These are phyloP conservation scores for Thymelicus acteon DNA, from an alignment of 2,888 invertebrate genomes.

Conservation along the genomic window DNA sequence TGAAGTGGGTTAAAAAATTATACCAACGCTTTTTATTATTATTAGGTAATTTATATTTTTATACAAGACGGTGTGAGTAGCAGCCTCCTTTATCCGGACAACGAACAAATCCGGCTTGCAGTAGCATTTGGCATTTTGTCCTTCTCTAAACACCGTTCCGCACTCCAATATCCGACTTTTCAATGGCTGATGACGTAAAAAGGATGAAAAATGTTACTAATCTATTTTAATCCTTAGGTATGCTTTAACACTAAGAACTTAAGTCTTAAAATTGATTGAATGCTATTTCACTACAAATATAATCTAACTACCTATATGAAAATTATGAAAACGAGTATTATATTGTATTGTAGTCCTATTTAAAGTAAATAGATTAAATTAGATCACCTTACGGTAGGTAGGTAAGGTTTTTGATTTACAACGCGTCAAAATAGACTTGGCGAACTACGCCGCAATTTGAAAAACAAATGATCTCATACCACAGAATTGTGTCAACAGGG, in stretches of 20 bases:
- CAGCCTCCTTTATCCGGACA: conserved; percentile 58
- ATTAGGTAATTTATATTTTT: neutral
- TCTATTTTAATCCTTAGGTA: conserved; percentile 38
- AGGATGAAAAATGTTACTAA: conserved; percentile 48
- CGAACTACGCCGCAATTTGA: neutral
- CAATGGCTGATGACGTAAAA: conserved; percentile 42
- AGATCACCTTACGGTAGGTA: too few species aligned
- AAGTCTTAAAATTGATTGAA: neutral
- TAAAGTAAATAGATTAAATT: too few species aligned
- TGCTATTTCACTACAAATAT: too few species aligned
- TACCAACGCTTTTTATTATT: too few species aligned
- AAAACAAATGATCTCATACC: conserved; percentile 10
- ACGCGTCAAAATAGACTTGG: too few species aligned
- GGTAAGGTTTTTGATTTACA: too few species aligned
- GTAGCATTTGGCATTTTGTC: conserved; percentile 74
- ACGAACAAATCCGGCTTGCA: conserved; percentile 73
- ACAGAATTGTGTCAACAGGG: conserved; percentile 43
- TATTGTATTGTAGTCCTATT: too few species aligned
- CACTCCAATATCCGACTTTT: conserved; percentile 63
- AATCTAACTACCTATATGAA: too few species aligned
- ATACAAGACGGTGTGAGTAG: conserved; percentile 52
- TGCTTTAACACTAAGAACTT: conserved; percentile 28
- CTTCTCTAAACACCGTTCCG: conserved; percentile 73
- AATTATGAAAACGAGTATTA: too few species aligned
- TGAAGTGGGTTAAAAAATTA: too few species aligned